Evolutionary conservation across 2,797 vertebrate genomes (phyloP).

Genomic region (Gouania willdenowi): DNA sequence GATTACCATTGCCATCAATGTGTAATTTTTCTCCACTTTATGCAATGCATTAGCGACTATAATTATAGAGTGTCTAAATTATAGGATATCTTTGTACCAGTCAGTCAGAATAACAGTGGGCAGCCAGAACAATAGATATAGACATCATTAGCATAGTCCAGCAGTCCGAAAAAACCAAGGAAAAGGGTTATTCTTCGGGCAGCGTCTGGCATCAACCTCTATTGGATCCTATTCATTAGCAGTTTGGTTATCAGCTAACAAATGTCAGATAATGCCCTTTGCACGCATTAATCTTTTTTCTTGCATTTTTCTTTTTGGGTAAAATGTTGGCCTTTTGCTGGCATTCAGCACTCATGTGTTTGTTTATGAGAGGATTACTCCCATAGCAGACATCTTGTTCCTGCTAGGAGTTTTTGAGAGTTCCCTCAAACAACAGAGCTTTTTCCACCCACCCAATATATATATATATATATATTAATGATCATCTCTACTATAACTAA

Average conservation of each 20-base stretch:
- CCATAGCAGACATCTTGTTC: neutral
- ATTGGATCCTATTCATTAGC: neutral
- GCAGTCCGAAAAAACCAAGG: conserved; percentile 1
- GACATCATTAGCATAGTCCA: conserved; percentile 35
- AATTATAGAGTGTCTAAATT: too few species aligned
- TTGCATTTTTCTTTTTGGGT: neutral
- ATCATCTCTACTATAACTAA: neutral
- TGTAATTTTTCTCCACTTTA: conserved; percentile 14
- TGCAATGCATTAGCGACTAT: too few species aligned
- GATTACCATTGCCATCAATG: too few species aligned
- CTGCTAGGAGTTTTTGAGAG: conserved; percentile 6
- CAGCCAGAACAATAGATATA: conserved; percentile 27
- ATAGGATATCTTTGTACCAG: conserved; percentile 45
- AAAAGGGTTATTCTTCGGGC: too few species aligned
- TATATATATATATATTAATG: neutral
- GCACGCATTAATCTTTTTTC: too few species aligned
- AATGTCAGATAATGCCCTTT: too few species aligned
- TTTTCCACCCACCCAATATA: too few species aligned
- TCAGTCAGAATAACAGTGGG: conserved; percentile 41
- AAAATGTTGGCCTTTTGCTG: neutral
- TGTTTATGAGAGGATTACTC: conserved; percentile 9
- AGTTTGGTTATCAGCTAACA: conserved; percentile 4
- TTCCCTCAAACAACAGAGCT: conserved; percentile 4
- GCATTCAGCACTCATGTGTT: conserved; percentile 8
- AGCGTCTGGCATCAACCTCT: neutral